Base-by-base conservation (phyloP, 1,140 invertebrate genomes). In the Philopotamus ludificatus region DNA sequence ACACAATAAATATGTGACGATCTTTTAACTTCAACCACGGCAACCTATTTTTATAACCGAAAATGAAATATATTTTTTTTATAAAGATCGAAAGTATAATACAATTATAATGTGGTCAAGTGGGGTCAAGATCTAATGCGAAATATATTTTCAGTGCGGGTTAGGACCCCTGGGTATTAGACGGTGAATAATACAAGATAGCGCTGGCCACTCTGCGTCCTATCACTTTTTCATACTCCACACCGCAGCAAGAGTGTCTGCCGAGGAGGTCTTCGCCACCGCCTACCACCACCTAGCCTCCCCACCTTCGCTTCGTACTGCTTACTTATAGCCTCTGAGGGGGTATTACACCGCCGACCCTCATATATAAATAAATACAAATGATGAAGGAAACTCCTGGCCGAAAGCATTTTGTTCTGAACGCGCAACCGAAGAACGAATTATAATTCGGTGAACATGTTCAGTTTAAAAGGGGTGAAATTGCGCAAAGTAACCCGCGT, bases 141-240 rank as follows among this genome's bases (percentile, higher is more conserved):
- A 16, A 47, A 47, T 47, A 47, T 47, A 20, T 47, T 47, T 16
- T 47, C 4, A 16, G 44, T 47, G n/a, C 18, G 44, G 44, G 44
- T 54, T 21, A 54, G 21, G 28, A 25, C 51, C 51, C 25, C 51
- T 54, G 41, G 16, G 4, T 39, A 28, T 34, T 45, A 60, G 57
- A 41, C 23, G 34, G 57, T 44, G 57, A 59, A 59, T 59, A 60
- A 60, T 23, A 60, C 57, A 60, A 60, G 57, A 60, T 60, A 60
- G 57, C 57, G 57, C 57, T 60, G 25, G 57, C 57, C 57, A 60
- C 57, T 60, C 57, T 22, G 44, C 57, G 20, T 60, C 57, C 57
- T 47, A 60, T 60, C 57, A 60, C 41, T 60, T 60, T 60, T 60
- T 60, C 57, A 60, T 60, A 60, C 41, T 21, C 44, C 20, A 45